Percentiles rank a stretch among this genome's conserved stretches.
These are phyloP conservation scores for Antechinus flavipes DNA, from an alignment of 2,113 vertebrate genomes.

Conservation along the genomic window DNA sequence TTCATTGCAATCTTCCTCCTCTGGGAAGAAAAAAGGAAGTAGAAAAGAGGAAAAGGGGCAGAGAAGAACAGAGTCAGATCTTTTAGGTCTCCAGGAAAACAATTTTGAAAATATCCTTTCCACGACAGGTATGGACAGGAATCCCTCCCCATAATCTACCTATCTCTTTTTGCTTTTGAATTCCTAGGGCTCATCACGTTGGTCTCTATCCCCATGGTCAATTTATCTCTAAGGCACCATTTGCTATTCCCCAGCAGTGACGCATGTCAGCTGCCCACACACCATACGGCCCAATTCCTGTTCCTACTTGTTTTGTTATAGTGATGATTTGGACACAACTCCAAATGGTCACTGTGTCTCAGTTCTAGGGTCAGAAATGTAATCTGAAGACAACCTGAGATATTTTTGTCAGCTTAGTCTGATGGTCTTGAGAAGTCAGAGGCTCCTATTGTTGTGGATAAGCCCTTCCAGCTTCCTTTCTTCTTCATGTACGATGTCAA, in stretches of 20 bases:
- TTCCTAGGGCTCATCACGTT: neutral
- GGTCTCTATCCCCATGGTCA: neutral
- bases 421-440: neutral
- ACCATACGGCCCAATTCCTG: neutral
- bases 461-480: neutral
- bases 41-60: neutral
- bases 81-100: neutral
- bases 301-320: neutral
- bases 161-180: neutral
- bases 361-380: neutral
- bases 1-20: neutral
- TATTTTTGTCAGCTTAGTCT: neutral
- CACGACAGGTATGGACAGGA: neutral
- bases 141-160: neutral
- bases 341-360: neutral
- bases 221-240: neutral
- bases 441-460: fast-evolving
- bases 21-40: neutral
- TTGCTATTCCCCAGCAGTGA: neutral
- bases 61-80: neutral
- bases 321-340: neutral
- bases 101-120: slow-evolving; percentile 16
- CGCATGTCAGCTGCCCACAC: neutral
- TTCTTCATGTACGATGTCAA: neutral
- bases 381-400: neutral